Base-by-base conservation (phyloP, 2,888 invertebrate genomes). In the Deilephila porcellus region DNA sequence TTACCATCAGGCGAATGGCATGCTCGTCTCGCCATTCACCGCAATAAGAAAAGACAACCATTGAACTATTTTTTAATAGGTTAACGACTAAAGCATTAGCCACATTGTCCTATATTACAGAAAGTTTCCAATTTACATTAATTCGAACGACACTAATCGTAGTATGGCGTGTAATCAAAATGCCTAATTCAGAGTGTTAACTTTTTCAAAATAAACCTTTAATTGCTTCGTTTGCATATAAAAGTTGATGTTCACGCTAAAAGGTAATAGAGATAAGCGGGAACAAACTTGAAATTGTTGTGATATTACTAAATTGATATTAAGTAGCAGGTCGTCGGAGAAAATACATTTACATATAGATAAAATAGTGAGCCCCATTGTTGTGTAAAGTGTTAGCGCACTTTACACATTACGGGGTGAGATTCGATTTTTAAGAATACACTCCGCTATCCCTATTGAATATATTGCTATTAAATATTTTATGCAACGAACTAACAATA, bases 141-240 rank as follows among this genome's bases (percentile, higher is more conserved):
- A 11, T 25, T 19, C 63, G 25, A 72, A 78, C 76, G 74, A 70
- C 72, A 76, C 75, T 92, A 91, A 92, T 93, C 86, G 91, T 87
- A 79, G 81, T 87, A 90, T 92, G 83, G 90, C 93, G 92, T 93
- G 92, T 87, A 89, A 84, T 85, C 85, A 87, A 84, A 90, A 79
- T 25, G 64, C 64, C 56, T 59, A 71, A 59, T 56, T 59, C 71
- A 29, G n/a, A 64, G 64, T 64, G 37, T 64, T 64, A 45, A 64
- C 64, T 64, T 45, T 64, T 64, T 64, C 45, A 64, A 45, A 64
- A 64, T 64, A 64, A 37, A n/a, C 64, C 37, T 37, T 80, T 80
- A 83, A 82, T 80, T 76, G 71, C 78, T 79, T 76, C 74, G 82
- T 83, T 83, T 81, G 78, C 83, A 83, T 82, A 78, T 76, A 78